These are phyloP conservation scores for Pseudanteris insignis DNA, from an alignment of 2,888 invertebrate species.

Conservation along the genomic window DNA sequence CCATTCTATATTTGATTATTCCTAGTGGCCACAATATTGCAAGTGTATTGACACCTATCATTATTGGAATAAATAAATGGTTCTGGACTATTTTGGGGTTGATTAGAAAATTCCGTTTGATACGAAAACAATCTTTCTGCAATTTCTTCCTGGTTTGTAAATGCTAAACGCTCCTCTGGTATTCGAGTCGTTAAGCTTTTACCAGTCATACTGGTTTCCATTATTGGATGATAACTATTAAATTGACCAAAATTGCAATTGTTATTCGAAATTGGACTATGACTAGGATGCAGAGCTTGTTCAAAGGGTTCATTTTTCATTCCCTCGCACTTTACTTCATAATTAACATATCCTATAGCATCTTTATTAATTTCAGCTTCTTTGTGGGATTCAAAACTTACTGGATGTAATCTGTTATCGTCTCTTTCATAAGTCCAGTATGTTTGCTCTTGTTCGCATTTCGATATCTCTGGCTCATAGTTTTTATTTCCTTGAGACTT, in stretches of 20 bases:
- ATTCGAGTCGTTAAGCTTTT: constrained; percentile 45
- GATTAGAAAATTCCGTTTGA: constrained; percentile 44
- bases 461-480: constrained; percentile 41
- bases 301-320: constrained; percentile 47
- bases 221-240: constrained; percentile 50
- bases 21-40: constrained; percentile 61
- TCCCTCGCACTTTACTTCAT: constrained; percentile 28
- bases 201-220: constrained; percentile 31
- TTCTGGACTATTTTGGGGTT: constrained; percentile 55
- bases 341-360: constrained; percentile 20
- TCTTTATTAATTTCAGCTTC: constrained; percentile 37
- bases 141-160: constrained; percentile 47
- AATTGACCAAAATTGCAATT: constrained; percentile 45
- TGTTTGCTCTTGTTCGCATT: constrained; percentile 47
- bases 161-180: constrained; percentile 53
- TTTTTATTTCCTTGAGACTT: constrained; percentile 46
- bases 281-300: constrained; percentile 52
- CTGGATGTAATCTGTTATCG: constrained; percentile 50
- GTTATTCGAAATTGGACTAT: constrained; percentile 51
- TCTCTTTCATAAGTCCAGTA: constrained; percentile 52
- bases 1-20: constrained; percentile 46
- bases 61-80: constrained; percentile 55
- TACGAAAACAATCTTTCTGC: constrained; percentile 51
- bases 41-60: constrained; percentile 62
- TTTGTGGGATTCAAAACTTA: constrained; percentile 52